Evolutionary conservation across 2,888 invertebrate species (phyloP), one percentile per base, ranked within the genome.

Genomic region (Trissolcus brochymenae): DNA sequence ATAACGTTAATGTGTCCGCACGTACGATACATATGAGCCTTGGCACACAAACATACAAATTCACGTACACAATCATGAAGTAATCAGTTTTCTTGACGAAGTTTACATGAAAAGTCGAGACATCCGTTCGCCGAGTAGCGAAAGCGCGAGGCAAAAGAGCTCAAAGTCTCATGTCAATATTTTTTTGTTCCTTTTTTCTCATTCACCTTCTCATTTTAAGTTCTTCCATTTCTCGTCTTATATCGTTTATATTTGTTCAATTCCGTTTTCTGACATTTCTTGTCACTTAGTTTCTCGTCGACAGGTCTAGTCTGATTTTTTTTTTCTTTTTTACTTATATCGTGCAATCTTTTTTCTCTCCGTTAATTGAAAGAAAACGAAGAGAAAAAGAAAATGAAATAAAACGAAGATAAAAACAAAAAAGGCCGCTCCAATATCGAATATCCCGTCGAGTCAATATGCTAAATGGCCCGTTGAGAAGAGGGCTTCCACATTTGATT

Each of bases 401-500:
- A 53, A 73, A 64, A 67, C 57, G 54, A 76, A 60, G 14, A 71
- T 57, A 59, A 75, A 59, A 55, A 16, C 17, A 51, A 41, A 76
- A 54, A 74, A 61, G 53, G 73, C 51, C 65, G 73, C 68, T 67
- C 64, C 68, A 56, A 66, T 76, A 76, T 73, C 64, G 68, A 76
- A 81, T 75, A 78, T 80, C 81, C 84, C 84, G 85, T 85, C 86
- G 84, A 85, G 87, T 87, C 86, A 84, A 81, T 84, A 84, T 83
- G 83, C 83, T 84, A 83, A 87, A 88, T 88, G 88, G 88, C 87
- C 87, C 88, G 87, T 81, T 82, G 87, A 87, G 88, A 85, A 87
- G 86, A 85, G 87, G 86, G 86, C 85, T 85, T 84, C 81, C 83
- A 81, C 73, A 78, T 76, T 74, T 82, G 84, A 85, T 87, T 87